These are phyloP conservation scores for Euphonia xanthogaster DNA, from an alignment of 2,797 vertebrate genomes.

Conservation along the genomic window DNA sequence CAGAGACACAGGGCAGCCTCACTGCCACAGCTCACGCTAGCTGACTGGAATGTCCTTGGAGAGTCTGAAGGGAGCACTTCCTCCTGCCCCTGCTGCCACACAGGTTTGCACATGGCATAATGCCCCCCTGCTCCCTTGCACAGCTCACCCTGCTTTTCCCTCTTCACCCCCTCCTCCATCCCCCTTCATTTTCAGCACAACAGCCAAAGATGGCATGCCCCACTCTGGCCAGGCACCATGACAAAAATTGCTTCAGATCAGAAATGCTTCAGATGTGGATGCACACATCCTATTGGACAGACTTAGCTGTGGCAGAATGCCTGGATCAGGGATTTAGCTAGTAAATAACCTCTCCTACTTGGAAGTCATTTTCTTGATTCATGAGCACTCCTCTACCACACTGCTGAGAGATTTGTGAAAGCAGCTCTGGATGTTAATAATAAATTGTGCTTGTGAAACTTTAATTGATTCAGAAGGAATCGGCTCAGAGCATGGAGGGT, in stretches of 20 bases:
- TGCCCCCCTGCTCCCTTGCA: background rate
- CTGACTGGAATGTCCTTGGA: background rate
- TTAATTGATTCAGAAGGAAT: background rate
- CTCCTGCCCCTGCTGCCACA: background rate
- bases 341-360: background rate
- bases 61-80: background rate
- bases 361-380: background rate
- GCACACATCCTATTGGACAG: background rate
- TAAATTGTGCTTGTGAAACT: background rate
- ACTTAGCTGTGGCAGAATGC: background rate
- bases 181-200: background rate
- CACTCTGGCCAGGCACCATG: background rate
- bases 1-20: background rate
- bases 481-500: background rate
- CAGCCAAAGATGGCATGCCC: background rate
- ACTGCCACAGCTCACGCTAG: rapidly evolving
- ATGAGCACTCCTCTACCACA: background rate
- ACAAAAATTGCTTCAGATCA: background rate
- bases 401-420: background rate
- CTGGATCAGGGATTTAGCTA: background rate
- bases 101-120: background rate
- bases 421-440: background rate
- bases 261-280: background rate
- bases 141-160: background rate
- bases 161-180: background rate